A percentile compares a stretch with the other conserved stretches of the same genome.
Evolutionary conservation across 1,140 invertebrate genomes (phyloP).

Genomic region (Colletes gigas): DNA sequence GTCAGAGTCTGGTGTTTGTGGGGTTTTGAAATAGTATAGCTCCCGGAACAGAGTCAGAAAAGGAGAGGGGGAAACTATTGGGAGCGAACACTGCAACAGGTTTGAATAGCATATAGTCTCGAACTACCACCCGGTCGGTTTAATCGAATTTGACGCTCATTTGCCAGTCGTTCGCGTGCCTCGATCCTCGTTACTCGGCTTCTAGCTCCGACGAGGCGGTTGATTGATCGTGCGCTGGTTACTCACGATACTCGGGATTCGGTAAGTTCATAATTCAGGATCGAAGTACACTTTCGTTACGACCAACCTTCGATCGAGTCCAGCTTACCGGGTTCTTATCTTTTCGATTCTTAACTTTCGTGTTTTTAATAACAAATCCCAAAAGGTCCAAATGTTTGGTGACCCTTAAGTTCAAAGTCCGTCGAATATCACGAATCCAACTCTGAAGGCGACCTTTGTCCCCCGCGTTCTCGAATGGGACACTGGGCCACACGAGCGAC

Average conservation of each 20-base stretch:
- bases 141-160: constrained; percentile 10
- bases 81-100: not conserved
- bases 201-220: not conserved
- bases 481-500: constrained; percentile 35
- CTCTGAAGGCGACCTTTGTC: constrained; percentile 37
- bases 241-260: not conserved
- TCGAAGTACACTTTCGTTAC: too few relatives aligned
- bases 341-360: too few relatives aligned
- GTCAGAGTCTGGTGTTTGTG: too few relatives aligned
- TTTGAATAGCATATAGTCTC: too few relatives aligned
- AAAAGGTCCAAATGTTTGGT: too few relatives aligned
- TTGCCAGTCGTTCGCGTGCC: not conserved
- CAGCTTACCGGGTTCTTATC: too few relatives aligned
- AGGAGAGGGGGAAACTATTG: not conserved
- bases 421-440: too few relatives aligned
- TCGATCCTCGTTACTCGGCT: not conserved
- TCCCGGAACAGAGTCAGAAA: not conserved
- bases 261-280: not conserved
- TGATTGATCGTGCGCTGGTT: not conserved
- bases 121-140: not conserved
- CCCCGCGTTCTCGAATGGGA: constrained; percentile 37
- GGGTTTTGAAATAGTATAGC: too few relatives aligned
- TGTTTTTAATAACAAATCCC: too few relatives aligned
- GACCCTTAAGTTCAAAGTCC: too few relatives aligned
- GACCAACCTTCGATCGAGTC: too few relatives aligned